Evolutionary conservation across 2,797 vertebrate species (phyloP).

Genomic region (Threskiornis aethiopicus): DNA sequence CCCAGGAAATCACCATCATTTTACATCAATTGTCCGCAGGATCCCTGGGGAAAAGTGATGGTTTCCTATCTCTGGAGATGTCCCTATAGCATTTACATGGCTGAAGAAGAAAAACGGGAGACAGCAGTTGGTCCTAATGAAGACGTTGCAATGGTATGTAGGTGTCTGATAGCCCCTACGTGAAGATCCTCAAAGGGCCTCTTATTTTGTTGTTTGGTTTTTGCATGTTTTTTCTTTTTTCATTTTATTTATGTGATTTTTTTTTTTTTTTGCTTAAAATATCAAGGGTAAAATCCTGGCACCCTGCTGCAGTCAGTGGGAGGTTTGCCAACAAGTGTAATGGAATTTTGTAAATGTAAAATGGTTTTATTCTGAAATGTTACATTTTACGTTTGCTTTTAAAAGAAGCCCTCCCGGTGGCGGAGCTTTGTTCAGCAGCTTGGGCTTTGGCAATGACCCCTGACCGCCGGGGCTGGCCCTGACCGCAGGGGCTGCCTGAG

Average conservation of each 20-base stretch:
- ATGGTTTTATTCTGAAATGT: not conserved
- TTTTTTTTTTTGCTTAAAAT: not conserved
- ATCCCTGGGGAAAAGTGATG: not conserved
- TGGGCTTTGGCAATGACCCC: not conserved
- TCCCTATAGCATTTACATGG: not conserved
- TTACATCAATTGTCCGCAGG: not conserved
- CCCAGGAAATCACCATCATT: not conserved
- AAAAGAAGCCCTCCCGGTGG: not conserved
- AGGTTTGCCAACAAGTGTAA: not conserved
- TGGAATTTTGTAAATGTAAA: not conserved
- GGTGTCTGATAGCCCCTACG: not conserved
- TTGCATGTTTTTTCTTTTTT: not conserved
- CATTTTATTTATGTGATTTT: not conserved
- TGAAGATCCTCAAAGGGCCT: not conserved
- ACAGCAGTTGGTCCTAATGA: not conserved
- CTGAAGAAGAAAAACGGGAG: not conserved
- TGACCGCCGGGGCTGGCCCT: fast-evolving
- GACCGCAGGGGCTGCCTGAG: fast-evolving
- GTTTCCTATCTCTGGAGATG: constrained; percentile 1
- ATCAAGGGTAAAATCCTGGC: not conserved
- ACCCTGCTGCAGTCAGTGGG: not conserved
- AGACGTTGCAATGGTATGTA: constrained; percentile 18
- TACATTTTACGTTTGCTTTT: not conserved
- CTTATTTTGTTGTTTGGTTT: not conserved
- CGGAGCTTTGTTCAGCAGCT: not conserved